These are phyloP conservation scores for Irena cyanogastra DNA, from an alignment of 2,113 vertebrate species.

Conservation along the genomic window DNA sequence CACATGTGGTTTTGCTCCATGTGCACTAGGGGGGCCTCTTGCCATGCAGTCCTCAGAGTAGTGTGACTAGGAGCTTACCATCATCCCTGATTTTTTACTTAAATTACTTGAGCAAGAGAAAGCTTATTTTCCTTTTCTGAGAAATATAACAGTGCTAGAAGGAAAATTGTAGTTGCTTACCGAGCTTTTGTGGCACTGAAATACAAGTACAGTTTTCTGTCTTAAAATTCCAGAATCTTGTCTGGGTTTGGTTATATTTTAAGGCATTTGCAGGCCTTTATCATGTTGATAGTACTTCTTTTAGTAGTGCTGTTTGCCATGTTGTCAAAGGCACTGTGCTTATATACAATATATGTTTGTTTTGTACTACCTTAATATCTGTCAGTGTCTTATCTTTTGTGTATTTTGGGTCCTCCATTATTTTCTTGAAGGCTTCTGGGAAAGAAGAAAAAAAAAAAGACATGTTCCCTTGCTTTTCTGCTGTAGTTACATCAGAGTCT, in stretches of 20 bases:
- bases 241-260: neutral
- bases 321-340: neutral
- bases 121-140: neutral
- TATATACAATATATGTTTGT: neutral
- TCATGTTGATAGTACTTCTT: neutral
- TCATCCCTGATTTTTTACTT: neutral
- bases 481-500: neutral
- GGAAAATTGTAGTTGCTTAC: neutral
- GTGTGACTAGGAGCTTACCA: neutral
- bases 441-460: neutral
- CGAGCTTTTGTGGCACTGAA: neutral
- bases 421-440: neutral
- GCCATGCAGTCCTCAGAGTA: fast-evolving
- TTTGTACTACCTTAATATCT: neutral
- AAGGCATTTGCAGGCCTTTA: neutral
- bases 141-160: neutral
- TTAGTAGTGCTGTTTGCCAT: neutral
- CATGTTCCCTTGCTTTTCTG: neutral
- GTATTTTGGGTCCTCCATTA: neutral
- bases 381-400: neutral
- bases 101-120: neutral
- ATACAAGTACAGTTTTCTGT: neutral
- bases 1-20: neutral
- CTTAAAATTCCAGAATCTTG: neutral
- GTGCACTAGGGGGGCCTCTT: neutral